Evolutionary conservation across 2,113 vertebrate genomes (phyloP), one percentile per base, ranked within the genome.

Genomic region (Anolis sagrei): DNA sequence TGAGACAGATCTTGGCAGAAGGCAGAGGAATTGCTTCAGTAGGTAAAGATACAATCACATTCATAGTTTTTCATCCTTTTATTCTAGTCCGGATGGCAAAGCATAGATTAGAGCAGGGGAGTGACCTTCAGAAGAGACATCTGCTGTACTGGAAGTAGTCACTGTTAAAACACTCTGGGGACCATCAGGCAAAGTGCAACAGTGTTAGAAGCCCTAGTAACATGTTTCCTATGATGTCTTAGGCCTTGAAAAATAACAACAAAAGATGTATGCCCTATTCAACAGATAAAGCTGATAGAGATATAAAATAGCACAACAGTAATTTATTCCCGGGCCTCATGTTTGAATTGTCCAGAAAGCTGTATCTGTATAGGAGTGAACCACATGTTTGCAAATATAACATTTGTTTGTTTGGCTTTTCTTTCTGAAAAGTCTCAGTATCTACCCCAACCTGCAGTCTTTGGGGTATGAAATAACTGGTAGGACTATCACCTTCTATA

Each of bases 121-220:
- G 32, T 66, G 76, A 79, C 69, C 58, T 79, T 79, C 58, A 74
- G 32, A 79, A 74, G n/a, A 83, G 64, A 74, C 39, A 29, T 79
- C 44, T 54, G 23, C 39, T 75, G 76, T 44, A 75, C 39, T 58
- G 76, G 77, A 68, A 21, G 58, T 18, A 32, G 13, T 32, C 76
- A 54, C 21, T 54, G 34, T 58, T 68, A 66, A 68, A 79, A 54
- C 23, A 70, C 49, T 74, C 62, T 68, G 49, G 44, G 39, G 76
- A 14, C 44, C 13, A 54, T 74, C 69, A 51, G 68, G 75, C 54
- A 81, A 39, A 54, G 1, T 54, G n/a, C 32, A 74, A 44, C 21
- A 58, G 27, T 11, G 1, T 68, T 74, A 25, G 58, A 80, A 84
- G 79, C 73, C 34, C 44, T 58, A 79, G 69, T 13, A 39, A 39